phyloP scores from a whole-genome alignment of 2,888 invertebrate genomes.

The Drosophila pegasa region DNA sequence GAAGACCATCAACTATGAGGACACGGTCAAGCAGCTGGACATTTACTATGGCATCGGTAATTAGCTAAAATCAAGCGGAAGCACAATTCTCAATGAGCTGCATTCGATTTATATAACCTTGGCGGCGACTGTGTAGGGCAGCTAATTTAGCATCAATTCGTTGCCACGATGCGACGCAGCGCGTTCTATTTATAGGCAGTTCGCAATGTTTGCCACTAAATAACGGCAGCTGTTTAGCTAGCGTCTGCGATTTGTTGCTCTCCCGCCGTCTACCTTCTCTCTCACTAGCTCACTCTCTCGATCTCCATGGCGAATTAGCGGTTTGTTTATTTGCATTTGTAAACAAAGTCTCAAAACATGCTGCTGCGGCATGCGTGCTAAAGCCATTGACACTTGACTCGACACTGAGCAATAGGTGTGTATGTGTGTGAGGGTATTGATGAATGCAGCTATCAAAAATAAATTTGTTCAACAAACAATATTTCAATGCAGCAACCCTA shows the following conservation, averaged over 20 bases:
- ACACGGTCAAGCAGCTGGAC: slow-evolving; percentile 95
- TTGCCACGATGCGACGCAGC: slow-evolving; percentile 35
- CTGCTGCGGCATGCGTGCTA: slow-evolving; percentile 17
- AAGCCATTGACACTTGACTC: slow-evolving; percentile 26
- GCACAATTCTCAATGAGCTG: slow-evolving; percentile 8
- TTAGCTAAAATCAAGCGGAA: slow-evolving; percentile 40
- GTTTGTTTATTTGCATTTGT: slow-evolving; percentile 71
- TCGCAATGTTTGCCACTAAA: slow-evolving; percentile 32
- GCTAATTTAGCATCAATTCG: slow-evolving; percentile 70
- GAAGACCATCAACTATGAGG: slow-evolving; percentile 94
- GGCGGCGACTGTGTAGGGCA: slow-evolving; percentile 56
- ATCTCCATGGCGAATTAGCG: slow-evolving; percentile 31
- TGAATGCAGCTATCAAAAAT: neutral
- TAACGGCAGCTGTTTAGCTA: slow-evolving; percentile 37
- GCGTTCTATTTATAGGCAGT: slow-evolving; percentile 64
- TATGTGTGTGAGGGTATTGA: neutral
- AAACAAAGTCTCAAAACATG: slow-evolving; percentile 36
- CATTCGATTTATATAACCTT: slow-evolving; percentile 70
- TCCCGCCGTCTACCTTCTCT: neutral
- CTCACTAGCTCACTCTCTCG: neutral
- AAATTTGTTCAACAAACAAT: neutral
- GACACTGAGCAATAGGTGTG: slow-evolving; percentile 7
- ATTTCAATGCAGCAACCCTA: neutral
- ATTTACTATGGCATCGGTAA: slow-evolving; percentile 97
- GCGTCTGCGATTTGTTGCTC: slow-evolving; percentile 18